Percentiles rank a stretch among this genome's conserved stretches.
phyloP scores from a whole-genome alignment of 2,797 vertebrate species.

The Coccyzus lansbergi region DNA sequence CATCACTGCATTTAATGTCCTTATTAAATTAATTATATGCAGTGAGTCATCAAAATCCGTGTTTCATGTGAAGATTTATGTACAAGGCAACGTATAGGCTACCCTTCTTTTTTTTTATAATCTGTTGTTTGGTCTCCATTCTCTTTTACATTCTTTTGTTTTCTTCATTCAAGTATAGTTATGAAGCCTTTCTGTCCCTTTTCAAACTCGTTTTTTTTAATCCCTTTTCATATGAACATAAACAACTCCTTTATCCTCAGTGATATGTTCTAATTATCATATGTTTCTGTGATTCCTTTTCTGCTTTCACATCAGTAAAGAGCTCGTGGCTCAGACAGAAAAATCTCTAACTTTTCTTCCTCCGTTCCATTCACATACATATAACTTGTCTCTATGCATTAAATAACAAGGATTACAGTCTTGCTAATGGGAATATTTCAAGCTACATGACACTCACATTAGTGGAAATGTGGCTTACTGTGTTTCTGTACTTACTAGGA shows the following conservation, averaged over 20 bases:
- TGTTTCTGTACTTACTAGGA: neutral
- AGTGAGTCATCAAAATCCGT: neutral
- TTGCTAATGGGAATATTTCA: neutral
- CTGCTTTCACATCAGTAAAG: constrained; percentile 4
- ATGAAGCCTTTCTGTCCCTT: neutral
- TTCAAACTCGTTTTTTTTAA: neutral
- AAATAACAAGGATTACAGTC: neutral
- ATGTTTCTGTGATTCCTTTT: neutral
- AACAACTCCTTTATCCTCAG: neutral
- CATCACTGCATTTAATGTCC: neutral
- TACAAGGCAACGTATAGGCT: neutral
- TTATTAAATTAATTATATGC: neutral
- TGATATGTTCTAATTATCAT: neutral
- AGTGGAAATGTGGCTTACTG: neutral
- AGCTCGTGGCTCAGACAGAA: neutral
- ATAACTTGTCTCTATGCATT: neutral
- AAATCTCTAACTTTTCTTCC: neutral
- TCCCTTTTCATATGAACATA: neutral
- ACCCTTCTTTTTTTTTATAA: neutral
- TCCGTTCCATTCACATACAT: neutral
- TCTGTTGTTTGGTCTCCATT: neutral
- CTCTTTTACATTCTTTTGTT: neutral
- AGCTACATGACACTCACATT: neutral
- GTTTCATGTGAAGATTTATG: neutral
- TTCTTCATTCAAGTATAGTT: neutral